phyloP scores from a whole-genome alignment of 2,888 invertebrate species.

The Brachyopa scutellaris region DNA sequence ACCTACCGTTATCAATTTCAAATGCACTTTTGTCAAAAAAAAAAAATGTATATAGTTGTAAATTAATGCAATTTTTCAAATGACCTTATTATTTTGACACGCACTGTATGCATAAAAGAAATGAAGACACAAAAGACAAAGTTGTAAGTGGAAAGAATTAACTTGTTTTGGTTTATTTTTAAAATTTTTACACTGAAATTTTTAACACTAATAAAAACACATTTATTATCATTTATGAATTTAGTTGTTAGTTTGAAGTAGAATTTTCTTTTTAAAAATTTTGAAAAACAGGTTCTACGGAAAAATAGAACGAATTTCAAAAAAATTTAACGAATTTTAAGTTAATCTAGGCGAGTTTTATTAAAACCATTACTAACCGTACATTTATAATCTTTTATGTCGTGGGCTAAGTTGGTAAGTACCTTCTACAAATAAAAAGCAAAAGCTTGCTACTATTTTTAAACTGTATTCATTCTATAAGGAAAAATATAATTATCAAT shows the following conservation, averaged over 20 bases:
- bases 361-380: not conserved
- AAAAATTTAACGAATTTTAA: not conserved
- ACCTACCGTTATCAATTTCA: no score
- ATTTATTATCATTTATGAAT: not conserved
- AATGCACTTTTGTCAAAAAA: no score
- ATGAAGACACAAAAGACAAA: not conserved
- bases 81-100: no score
- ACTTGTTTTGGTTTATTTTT: constrained; percentile 19
- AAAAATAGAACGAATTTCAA: not conserved
- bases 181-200: constrained; percentile 20
- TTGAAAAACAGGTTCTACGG: not conserved
- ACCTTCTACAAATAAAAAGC: not conserved
- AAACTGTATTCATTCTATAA: not conserved
- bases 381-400: not conserved
- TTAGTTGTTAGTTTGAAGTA: not conserved
- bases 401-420: not conserved
- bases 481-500: no score
- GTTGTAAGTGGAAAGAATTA: constrained; percentile 4
- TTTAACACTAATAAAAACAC: constrained; percentile 31
- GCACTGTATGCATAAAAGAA: no score
- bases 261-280: constrained; percentile 1
- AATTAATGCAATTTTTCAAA: no score
- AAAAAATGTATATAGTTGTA: no score
- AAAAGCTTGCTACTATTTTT: not conserved
- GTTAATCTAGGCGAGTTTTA: not conserved